Evolutionary conservation across 64 coral and sea anemone genomes (phyloP).

Genomic region (Acropora yongei): DNA sequence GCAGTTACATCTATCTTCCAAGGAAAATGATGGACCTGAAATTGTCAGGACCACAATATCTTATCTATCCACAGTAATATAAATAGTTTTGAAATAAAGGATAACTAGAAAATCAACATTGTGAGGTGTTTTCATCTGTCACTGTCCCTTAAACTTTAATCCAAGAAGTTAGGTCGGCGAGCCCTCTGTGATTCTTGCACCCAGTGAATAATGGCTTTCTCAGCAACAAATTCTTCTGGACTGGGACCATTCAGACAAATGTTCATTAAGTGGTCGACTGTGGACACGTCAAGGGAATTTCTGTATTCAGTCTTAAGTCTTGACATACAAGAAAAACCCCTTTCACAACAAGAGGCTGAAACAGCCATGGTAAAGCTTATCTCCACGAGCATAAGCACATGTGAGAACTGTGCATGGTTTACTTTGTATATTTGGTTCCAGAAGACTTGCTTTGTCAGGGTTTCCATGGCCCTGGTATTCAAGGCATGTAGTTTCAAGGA

Average conservation of each 20-base stretch:
- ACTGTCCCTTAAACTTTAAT: neutral
- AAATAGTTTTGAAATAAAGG: constrained; percentile 21
- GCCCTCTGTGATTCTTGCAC: constrained; percentile 32
- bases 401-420: constrained; percentile 21
- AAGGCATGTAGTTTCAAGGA: constrained; percentile 15
- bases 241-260: constrained; percentile 64
- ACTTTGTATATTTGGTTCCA: constrained; percentile 21
- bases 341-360: constrained; percentile 27
- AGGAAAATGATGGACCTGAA: constrained; percentile 5
- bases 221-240: constrained; percentile 62
- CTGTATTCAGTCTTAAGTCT: constrained; percentile 42
- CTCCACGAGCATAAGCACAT: constrained; percentile 28
- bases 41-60: neutral
- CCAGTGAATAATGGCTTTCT: constrained; percentile 61
- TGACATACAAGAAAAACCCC: constrained; percentile 40
- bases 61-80: constrained; percentile 3
- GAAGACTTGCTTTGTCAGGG: constrained; percentile 32
- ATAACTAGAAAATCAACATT: constrained; percentile 18
- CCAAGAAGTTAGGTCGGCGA: constrained; percentile 5
- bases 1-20: neutral
- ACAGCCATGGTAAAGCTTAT: constrained; percentile 36
- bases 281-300: constrained; percentile 69
- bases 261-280: constrained; percentile 53
- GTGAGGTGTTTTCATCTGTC: neutral
- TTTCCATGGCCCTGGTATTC: constrained; percentile 47